Evolutionary conservation across 2,888 invertebrate genomes (phyloP).

Genomic region (Cerastoderma edule): DNA sequence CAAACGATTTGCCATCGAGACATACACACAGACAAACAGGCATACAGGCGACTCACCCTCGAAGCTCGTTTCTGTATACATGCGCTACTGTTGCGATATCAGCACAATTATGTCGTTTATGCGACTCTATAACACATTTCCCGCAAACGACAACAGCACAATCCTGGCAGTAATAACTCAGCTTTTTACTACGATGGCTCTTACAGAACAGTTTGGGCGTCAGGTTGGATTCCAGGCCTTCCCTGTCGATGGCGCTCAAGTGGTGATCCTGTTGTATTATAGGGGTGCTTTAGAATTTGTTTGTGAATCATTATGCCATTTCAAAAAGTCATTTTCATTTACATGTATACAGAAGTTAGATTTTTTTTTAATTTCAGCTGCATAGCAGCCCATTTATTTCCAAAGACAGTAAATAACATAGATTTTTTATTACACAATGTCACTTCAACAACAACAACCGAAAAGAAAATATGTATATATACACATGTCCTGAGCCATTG

Average conservation of each 20-base stretch:
- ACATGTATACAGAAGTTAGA: too few species aligned
- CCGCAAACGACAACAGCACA: constrained; percentile 9
- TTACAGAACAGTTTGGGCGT: constrained; percentile 13
- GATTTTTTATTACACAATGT: too few species aligned
- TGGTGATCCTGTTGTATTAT: constrained; percentile 17
- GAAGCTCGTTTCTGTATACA: not conserved
- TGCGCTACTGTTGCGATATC: constrained; percentile 18
- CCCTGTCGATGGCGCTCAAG: constrained; percentile 2
- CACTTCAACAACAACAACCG: not conserved
- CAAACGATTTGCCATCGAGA: too few species aligned
- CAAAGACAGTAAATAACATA: too few species aligned
- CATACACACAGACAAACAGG: too few species aligned
- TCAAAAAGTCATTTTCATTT: too few species aligned
- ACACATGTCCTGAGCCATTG: too few species aligned
- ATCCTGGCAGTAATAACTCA: constrained; percentile 13
- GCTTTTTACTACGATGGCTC: constrained; percentile 8
- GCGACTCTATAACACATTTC: constrained; percentile 14
- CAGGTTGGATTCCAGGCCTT: constrained; percentile 6
- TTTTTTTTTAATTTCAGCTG: too few species aligned
- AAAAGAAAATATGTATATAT: not conserved
- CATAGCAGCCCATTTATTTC: too few species aligned
- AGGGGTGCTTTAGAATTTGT: too few species aligned
- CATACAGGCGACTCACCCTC: too few species aligned
- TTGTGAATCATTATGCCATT: too few species aligned
- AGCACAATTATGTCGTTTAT: constrained; percentile 3